Evolutionary conservation across 2,113 vertebrate genomes (phyloP), one percentile per base, ranked within the genome.

Genomic region (Pomatostomus ruficeps): DNA sequence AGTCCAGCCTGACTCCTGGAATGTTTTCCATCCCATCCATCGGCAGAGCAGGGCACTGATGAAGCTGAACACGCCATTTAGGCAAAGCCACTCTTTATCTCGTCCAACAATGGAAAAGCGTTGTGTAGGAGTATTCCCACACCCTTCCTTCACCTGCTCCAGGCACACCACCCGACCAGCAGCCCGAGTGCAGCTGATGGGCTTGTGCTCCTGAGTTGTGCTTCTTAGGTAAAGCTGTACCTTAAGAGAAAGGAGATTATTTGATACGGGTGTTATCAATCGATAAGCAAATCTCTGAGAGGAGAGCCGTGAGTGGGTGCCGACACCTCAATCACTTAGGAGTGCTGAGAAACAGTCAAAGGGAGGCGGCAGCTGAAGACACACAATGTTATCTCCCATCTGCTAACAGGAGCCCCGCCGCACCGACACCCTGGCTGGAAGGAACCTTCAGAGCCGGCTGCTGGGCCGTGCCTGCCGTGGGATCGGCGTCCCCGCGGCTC

Each of bases 401-500:
- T 0, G 22, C 75, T 5, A 35, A 15, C 3, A 1, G 7, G 9
- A 45, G 26, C 61, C 17, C 77, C 11, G 40, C 23, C 77, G 11
- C 2, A 4, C 10, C 5, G 4, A 6, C 0, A 18, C 2, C 2
- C 28, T 1, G 70, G 6, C 9, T 0, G 21, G 7, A 11, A 8
- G 26, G 4, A 15, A 51, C 38, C 66, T 4, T 9, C 40, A 0
- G 61, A 24, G 36, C 75, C 14, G 5, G 4, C 51, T 0, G 25
- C 0, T 2, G 49, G 29, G 78, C 89, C 31, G 36, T 4, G 52
- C 54, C 61, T 3, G 59, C 36, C 0, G 36, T 1, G 58, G 5
- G 5, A 36, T 6, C 88, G 2, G 10, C 1, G 55, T 1, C 33
- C 6, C 8, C 38, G 1, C 25, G 33, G 43, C 1, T 19, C 57